Evolutionary conservation across 2,113 vertebrate genomes (phyloP).

Genomic region (Cinclus cinclus): DNA sequence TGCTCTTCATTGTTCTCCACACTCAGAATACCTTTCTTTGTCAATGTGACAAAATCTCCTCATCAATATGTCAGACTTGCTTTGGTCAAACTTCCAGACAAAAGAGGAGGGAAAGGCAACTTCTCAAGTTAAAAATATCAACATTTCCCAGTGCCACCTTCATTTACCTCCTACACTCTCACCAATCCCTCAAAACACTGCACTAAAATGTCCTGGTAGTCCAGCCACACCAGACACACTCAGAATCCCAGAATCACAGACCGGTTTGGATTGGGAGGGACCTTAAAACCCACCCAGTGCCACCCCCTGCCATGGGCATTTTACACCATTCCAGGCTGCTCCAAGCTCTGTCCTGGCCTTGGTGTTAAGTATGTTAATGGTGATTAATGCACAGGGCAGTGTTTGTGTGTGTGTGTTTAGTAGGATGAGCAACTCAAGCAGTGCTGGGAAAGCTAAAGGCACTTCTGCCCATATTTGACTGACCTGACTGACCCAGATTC

Average conservation of each 20-base stretch:
- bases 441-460: not conserved
- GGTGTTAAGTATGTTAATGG: not conserved
- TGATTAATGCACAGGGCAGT: not conserved
- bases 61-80: fast-evolving
- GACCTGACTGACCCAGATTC: not conserved
- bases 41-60: not conserved
- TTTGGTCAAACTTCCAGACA: not conserved
- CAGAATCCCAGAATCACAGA: not conserved
- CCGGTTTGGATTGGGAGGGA: not conserved
- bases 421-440: not conserved
- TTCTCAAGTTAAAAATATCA: not conserved
- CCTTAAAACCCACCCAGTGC: not conserved
- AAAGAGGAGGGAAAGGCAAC: not conserved
- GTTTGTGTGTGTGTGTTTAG: not conserved
- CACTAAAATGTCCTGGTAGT: not conserved
- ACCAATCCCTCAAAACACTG: not conserved
- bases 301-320: not conserved
- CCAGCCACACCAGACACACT: not conserved
- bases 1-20: not conserved
- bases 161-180: not conserved
- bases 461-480: not conserved
- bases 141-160: not conserved
- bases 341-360: not conserved
- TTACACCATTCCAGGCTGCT: not conserved
- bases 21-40: not conserved